Evolutionary conservation across 2,888 invertebrate species (phyloP).

Genomic region (Oscheius myriophilus): DNA sequence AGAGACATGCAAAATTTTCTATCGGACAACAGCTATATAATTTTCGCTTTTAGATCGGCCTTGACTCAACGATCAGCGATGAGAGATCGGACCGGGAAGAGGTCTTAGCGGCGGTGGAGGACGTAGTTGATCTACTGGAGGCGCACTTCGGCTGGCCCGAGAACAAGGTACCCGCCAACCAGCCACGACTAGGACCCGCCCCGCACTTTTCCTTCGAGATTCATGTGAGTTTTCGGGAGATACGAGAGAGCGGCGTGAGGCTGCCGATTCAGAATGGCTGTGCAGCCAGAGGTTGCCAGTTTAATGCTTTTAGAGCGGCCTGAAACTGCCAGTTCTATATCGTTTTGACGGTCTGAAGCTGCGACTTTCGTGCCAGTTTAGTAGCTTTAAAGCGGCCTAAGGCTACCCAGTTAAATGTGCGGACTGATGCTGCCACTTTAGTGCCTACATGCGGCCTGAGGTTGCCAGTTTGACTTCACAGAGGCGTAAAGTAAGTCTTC

Average conservation of each 20-base stretch:
- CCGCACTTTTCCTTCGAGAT: conserved; percentile 50
- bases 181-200: conserved; percentile 47
- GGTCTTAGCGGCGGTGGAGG: conserved; percentile 50
- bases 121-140: conserved; percentile 54
- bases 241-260: background rate
- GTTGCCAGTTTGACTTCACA: no score
- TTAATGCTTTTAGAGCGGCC: no score
- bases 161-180: conserved; percentile 37
- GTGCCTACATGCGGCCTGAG: no score
- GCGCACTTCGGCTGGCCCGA: conserved; percentile 51
- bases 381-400: no score
- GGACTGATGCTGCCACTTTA: no score
- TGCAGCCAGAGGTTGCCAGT: background rate
- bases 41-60: conserved; percentile 1
- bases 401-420: no score
- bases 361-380: no score
- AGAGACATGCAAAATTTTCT: background rate
- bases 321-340: no score
- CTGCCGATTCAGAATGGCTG: background rate
- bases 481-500: no score
- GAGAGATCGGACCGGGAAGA: conserved; percentile 51
- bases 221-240: conserved; percentile 33
- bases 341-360: no score
- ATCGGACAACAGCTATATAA: background rate
- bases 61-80: conserved; percentile 20